These are phyloP conservation scores for Syngnathus typhle DNA, from an alignment of 2,113 vertebrate species.

Conservation along the genomic window DNA sequence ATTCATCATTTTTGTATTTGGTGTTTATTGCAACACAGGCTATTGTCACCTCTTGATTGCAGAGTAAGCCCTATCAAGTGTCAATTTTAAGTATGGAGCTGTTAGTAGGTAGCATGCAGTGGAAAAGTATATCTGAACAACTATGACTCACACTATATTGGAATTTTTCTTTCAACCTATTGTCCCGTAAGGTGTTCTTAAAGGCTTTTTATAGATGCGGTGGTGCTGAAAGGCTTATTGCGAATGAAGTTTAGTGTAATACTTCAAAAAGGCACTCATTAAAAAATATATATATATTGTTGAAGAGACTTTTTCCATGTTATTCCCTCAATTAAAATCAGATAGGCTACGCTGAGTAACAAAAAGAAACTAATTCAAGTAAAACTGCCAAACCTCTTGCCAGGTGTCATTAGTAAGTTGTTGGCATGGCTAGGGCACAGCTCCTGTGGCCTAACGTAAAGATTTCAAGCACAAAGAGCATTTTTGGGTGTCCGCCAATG, in stretches of 20 bases:
- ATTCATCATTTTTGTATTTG: background rate
- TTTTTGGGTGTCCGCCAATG: constrained; percentile 12
- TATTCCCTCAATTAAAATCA: background rate
- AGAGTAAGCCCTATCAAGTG: background rate
- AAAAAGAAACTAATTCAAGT: background rate
- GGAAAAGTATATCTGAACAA: background rate
- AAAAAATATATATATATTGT: background rate
- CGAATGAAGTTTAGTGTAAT: background rate
- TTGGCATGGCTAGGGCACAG: background rate
- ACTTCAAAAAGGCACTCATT: background rate
- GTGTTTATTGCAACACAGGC: background rate
- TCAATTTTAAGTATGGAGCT: background rate
- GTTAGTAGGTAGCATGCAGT: background rate
- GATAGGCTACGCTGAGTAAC: background rate
- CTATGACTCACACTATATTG: background rate
- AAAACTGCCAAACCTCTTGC: background rate
- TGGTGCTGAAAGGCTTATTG: background rate
- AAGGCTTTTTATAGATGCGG: background rate
- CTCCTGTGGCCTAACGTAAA: background rate
- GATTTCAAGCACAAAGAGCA: background rate
- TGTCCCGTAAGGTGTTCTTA: too few relatives aligned
- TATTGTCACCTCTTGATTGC: background rate
- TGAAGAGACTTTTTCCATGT: background rate
- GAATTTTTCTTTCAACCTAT: too few relatives aligned
- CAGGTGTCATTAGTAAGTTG: background rate